Base-by-base conservation (phyloP, 2,797 vertebrate species). In the Xenentodon cancila region DNA sequence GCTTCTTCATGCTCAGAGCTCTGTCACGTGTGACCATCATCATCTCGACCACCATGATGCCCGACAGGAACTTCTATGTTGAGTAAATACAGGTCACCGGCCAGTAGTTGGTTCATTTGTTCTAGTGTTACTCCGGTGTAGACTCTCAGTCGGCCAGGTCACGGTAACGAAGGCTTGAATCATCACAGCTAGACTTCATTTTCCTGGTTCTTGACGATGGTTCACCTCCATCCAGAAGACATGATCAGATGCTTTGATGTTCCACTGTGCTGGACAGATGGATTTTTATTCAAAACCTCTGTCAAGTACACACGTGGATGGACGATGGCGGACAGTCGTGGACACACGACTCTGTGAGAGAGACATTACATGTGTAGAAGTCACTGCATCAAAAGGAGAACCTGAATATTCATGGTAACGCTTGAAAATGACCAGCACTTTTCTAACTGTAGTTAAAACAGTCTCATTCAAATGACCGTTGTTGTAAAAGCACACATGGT, bases 261-360 rank as follows among this genome's bases (percentile, higher is more conserved):
- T 25, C 25, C 25, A 3, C 25, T 25, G 25, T 25, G 5, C 20
- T 59, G 47, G 57, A 34, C 47, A 17, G 56, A 58, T 47, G 12
- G 27, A 60, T 70, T 67, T 71, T 37, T 55, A 61, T 64, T 71
- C 63, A 71, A 1, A 9, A 18, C 15, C 37, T 5, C 61, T 42
- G 42, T 49, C 45, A 42, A 49, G 20, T 48, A 50, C 62, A 53
- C 37, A 73, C n/a, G 66, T 70, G 65, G 58, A 73, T 50, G 59
- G 64, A 40, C 34, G 40, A 0, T 55, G 68, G 55, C 22, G 45
- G n/a, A 43, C 34, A 19, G 64, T 13, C 13, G 16, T 9, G n/a
- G 20, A 37, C 66, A 20, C 32, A 1, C 52, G 7, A 18, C 12
- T 46, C 43, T 68, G 52, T 53, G 27, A 3, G 27, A 7, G 42